Conservation (phyloP, 2,113 vertebrate genomes). For the Holacanthus passer region DNA sequence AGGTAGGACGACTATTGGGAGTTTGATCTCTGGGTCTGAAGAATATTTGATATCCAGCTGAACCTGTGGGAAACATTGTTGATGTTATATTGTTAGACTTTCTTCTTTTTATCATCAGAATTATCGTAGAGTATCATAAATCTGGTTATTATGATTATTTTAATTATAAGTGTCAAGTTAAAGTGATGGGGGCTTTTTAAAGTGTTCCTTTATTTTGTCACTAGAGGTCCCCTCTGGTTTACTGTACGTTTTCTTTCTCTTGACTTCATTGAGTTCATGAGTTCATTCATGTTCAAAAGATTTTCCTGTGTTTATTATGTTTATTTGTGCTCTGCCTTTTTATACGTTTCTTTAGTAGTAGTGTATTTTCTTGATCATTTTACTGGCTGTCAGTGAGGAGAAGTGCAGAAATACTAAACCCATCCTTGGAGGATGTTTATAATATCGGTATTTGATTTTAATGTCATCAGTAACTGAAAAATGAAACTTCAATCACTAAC, state of each 20-base stretch:
- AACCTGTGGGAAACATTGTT: constrained; percentile 49
- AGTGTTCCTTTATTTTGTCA: constrained; percentile 12
- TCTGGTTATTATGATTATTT: no score
- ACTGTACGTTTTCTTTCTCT: background rate
- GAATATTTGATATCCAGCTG: constrained; percentile 61
- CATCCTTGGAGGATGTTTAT: background rate
- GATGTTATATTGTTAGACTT: background rate
- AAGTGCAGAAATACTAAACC: background rate
- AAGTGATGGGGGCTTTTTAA: background rate
- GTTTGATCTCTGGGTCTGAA: constrained; percentile 49
- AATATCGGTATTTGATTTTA: background rate
- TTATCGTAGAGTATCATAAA: no score
- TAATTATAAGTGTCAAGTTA: background rate
- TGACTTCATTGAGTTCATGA: background rate
- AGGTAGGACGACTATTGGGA: constrained; percentile 69
- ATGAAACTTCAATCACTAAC: background rate
- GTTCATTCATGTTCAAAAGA: no score
- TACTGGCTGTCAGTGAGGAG: background rate
- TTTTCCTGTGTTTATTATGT: background rate
- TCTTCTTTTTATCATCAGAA: no score
- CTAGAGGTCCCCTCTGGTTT: constrained; percentile 15
- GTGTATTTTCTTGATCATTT: background rate
- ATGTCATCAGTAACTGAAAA: background rate
- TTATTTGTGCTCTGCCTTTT: background rate
- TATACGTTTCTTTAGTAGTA: background rate